Evolutionary conservation across 2,113 vertebrate genomes (phyloP), one percentile per base, ranked within the genome.

Genomic region (Pelecanoides urinatrix): DNA sequence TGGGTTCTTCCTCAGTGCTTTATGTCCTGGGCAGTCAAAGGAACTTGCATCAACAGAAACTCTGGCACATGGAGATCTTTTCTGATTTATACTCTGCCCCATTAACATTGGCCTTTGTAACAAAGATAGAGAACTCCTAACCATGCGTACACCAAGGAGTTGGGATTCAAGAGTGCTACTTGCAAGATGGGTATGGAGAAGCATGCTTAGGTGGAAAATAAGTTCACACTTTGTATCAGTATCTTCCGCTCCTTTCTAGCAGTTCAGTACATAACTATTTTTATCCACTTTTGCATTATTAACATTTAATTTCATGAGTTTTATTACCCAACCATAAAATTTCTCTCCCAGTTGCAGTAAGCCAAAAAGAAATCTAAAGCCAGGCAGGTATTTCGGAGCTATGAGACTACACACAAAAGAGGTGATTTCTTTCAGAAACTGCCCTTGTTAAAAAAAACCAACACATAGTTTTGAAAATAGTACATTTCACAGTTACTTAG

Each of bases 61-160:
- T 74, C 44, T 50, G 38, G 49, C 23, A 72, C 12, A 19, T 3
- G 6, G 32, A 79, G 22, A 65, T 42, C 77, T 34, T 74, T 63
- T 23, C 26, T n/a, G 21, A 45, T 87, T 82, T 82, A 78, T n/a
- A 29, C 7, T 40, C 27, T 65, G 13, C 15, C 14, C 14, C 3
- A 1, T 52, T 77, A 86, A 53, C 10, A 71, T 4, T 22, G 44
- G 49, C 44, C 49, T 85, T 75, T 26, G 11, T 22, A 87, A 78
- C 4, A 82, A 90, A 67, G 23, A 78, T 1, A 7, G 11, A 89
- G 56, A 84, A 81, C 25, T 62, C 58, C 30, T 82, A 49, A 40
- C 20, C 0, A 0, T 34, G 44, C 5, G 2, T 13, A 75, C 7
- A 38, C 16, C 14, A 44, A 53, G 10, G 42, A 78, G 29, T 0